Evolutionary conservation across 2,888 invertebrate species (phyloP).

Genomic region (Dromius quadrimaculatus): DNA sequence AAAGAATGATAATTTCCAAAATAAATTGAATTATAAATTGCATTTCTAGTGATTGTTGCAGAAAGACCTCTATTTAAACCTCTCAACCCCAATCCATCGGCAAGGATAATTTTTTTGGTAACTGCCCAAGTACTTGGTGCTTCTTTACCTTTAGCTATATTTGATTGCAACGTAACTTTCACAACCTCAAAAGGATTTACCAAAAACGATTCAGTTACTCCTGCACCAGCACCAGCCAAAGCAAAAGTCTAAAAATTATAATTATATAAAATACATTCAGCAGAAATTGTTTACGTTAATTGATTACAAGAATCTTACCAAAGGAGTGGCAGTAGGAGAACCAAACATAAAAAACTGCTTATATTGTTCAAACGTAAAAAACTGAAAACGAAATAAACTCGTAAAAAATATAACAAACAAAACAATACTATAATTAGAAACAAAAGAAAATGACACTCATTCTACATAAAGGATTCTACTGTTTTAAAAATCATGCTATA

Average conservation of each 20-base stretch:
- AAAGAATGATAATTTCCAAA: conserved; percentile 96
- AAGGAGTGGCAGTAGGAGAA: conserved; percentile 78
- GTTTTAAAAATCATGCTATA: background rate
- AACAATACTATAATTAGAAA: conserved; percentile 35
- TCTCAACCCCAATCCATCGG: conserved; percentile 81
- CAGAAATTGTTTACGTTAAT: conserved; percentile 8
- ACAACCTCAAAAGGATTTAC: conserved; percentile 97
- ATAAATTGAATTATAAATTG: conserved; percentile 93
- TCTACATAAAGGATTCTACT: conserved; percentile 41
- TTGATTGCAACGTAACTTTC: conserved; percentile 89
- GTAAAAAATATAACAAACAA: conserved; percentile 16
- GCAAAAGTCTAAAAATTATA: conserved; percentile 79
- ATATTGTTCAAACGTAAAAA: conserved; percentile 94
- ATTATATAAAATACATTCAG: conserved; percentile 11
- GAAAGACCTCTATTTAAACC: conserved; percentile 91
- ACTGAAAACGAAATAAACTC: conserved; percentile 68
- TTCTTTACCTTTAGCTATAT: conserved; percentile 74
- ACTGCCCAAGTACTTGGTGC: conserved; percentile 83
- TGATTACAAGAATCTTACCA: conserved; percentile 70
- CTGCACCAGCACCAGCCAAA: conserved; percentile 88
- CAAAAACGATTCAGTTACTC: conserved; percentile 90
- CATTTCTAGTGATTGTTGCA: conserved; percentile 90
- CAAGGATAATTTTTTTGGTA: conserved; percentile 81
- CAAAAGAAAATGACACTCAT: conserved; percentile 41
- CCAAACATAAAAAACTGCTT: conserved; percentile 88